A percentile compares a stretch with the other conserved stretches of the same genome.
Evolutionary conservation across 53 echinoderm and acorn worm genomes (phyloP).

Genomic region (Stichopus horrens): DNA sequence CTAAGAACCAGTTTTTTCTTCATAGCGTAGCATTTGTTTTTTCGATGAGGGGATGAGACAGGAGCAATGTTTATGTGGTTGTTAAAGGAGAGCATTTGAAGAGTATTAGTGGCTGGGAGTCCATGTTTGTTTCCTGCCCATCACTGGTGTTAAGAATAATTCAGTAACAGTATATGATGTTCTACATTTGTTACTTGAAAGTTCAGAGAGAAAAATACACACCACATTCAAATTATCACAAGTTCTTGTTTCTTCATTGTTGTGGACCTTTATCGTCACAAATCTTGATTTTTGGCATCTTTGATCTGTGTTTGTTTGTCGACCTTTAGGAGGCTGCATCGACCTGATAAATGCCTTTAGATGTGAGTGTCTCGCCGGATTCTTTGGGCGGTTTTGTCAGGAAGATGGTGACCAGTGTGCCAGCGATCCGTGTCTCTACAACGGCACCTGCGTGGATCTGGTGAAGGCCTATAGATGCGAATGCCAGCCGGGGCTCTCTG

Average conservation of each 20-base stretch:
- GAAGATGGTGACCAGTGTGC: constrained; percentile 82
- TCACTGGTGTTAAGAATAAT: no score
- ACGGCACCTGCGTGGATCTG: constrained; percentile 76
- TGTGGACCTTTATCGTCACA: no score
- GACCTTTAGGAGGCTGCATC: constrained; percentile 61
- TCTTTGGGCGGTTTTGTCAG: constrained; percentile 76
- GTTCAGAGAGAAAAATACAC: no score
- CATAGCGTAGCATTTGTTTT: neutral
- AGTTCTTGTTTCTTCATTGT: no score
- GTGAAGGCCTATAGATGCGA: constrained; percentile 73
- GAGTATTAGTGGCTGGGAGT: no score
- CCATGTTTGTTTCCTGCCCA: no score
- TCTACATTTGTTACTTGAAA: no score
- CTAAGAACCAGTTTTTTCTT: neutral
- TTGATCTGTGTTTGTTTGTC: neutral
- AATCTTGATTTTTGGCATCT: no score
- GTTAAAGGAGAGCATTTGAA: neutral
- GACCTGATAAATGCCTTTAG: constrained; percentile 76
- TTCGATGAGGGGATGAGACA: no score
- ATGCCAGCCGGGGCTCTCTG: constrained; percentile 62
- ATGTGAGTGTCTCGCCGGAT: constrained; percentile 66
- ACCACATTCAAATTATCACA: no score
- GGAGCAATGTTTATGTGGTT: neutral
- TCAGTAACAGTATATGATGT: no score
- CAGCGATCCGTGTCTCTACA: constrained; percentile 71